phyloP scores from a whole-genome alignment of 2,113 vertebrate genomes.

The Garra rufa region DNA sequence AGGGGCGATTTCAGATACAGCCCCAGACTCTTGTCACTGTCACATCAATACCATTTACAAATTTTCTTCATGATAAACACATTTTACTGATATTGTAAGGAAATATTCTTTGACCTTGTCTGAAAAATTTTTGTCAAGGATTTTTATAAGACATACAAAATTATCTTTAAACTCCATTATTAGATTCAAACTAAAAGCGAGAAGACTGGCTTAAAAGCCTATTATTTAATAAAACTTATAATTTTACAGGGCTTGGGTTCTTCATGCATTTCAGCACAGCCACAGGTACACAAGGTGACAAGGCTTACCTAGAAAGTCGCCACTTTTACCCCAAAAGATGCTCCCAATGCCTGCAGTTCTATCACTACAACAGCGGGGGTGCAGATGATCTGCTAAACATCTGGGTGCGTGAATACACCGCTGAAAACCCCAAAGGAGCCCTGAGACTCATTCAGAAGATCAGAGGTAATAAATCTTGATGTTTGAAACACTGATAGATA shows the following conservation, averaged over 20 bases:
- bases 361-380: slow-evolving; percentile 82
- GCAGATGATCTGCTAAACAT: slow-evolving; percentile 76
- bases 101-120: background rate
- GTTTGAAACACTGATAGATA: background rate
- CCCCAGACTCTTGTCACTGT: background rate
- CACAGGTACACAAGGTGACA: slow-evolving; percentile 61
- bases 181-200: background rate
- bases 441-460: slow-evolving; percentile 76
- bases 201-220: background rate
- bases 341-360: slow-evolving; percentile 93
- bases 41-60: background rate
- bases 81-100: background rate
- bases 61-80: background rate
- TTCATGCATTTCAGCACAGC: slow-evolving; percentile 89
- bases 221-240: background rate
- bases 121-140: background rate
- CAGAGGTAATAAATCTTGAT: slow-evolving; percentile 72
- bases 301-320: slow-evolving; percentile 83
- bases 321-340: slow-evolving; percentile 84
- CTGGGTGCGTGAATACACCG: slow-evolving; percentile 80
- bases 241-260: slow-evolving; percentile 81
- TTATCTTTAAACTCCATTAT: background rate
- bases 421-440: slow-evolving; percentile 65
- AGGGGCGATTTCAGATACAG: no score
- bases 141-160: background rate